Base-by-base conservation (phyloP, 2,888 invertebrate genomes). In the Petrolisthes manimaculis region DNA sequence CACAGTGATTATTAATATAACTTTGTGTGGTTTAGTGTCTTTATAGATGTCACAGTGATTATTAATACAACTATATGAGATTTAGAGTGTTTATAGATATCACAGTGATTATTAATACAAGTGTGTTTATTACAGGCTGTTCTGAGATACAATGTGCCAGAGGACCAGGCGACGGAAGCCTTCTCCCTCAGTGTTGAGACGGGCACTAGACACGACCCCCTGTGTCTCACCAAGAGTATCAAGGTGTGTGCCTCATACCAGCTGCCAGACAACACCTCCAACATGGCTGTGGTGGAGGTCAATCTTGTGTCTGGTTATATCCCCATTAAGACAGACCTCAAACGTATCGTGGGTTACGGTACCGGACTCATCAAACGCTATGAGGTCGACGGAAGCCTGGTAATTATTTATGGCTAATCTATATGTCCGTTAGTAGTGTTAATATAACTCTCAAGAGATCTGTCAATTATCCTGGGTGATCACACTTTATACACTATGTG, bases 131-230 rank as follows among this genome's bases (percentile, higher is more conserved):
- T 80, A n/a, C 91, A 94, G 94, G 78, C 84, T 53, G 84, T 85
- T 51, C 78, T 85, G 24, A 56, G 93, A n/a, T 95, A 94, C 92
- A 94, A 94, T 91, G 93, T 94, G 75, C 93, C 92, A 18, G 93
- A 92, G 51, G 92, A 94, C 5, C 92, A 93, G 0, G 93, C 93
- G 74, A 94, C 93, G 54, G 94, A 94, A 88, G 94, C 94, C 3
- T 94, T 95, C 84, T 94, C 94, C 90, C 91, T 95, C 53, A 93
- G 93, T 24, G 93, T 94, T 5, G 93, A 92, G 61, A 93, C 94
- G n/a, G 92, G 93, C 37, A 93, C 94, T 0, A 93, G 93, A 6
- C 92, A 93, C 4, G 93, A 93, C 24, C 94, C 94, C 89, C 93
- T 93, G 37, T 92, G 92, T 77, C 86, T 91, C 9, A 90, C 91